Evolutionary conservation across 2,888 invertebrate species (phyloP).

Genomic region (Lucinisca nassula): DNA sequence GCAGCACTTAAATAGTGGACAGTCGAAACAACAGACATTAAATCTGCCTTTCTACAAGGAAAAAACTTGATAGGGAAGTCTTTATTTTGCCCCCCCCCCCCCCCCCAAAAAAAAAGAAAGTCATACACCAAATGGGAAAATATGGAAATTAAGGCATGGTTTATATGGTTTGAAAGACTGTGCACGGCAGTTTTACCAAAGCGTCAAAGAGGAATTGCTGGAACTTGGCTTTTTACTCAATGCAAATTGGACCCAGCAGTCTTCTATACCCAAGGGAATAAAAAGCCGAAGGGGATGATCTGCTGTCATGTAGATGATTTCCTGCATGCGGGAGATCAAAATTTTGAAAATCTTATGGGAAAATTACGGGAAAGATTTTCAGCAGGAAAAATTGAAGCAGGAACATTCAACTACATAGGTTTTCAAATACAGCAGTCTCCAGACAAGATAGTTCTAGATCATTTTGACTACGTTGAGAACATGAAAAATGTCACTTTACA

Average conservation of each 20-base stretch:
- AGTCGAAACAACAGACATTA: constrained; percentile 66
- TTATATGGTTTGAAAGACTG: constrained; percentile 64
- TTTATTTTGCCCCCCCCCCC: constrained; percentile 58
- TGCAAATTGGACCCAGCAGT: neutral
- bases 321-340: neutral
- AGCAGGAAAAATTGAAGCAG: neutral
- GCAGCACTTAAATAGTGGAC: constrained; percentile 38
- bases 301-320: constrained; percentile 21
- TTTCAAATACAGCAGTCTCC: neutral
- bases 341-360: neutral
- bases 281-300: neutral
- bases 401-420: neutral
- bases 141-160: constrained; percentile 66
- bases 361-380: neutral
- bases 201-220: constrained; percentile 49
- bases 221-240: constrained; percentile 16
- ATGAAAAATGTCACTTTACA: neutral
- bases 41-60: constrained; percentile 65
- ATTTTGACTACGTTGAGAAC: neutral
- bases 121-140: constrained; percentile 1
- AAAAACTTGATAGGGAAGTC: constrained; percentile 55
- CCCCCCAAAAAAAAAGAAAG: too few relatives aligned
- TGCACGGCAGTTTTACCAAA: constrained; percentile 63
- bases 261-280: neutral
- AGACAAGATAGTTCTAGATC: neutral